phyloP scores from a whole-genome alignment of 2,797 vertebrate genomes.

The Pagetopsis macropterus region DNA sequence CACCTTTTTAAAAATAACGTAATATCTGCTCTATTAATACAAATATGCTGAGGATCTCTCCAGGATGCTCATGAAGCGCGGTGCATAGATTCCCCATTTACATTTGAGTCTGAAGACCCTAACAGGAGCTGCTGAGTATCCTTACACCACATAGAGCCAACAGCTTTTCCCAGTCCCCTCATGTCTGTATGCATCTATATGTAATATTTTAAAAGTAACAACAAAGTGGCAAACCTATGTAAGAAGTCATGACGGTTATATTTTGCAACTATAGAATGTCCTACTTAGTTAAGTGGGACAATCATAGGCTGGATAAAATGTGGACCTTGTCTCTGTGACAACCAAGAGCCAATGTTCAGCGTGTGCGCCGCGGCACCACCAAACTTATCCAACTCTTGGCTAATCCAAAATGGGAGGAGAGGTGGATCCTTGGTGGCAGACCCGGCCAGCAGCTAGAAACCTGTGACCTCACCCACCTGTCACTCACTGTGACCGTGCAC shows the following conservation, averaged over 20 bases:
- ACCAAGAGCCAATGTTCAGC: no score
- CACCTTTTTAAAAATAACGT: no score
- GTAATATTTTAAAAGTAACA: background rate
- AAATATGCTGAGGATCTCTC: background rate
- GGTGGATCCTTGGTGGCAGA: no score
- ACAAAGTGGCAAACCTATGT: background rate
- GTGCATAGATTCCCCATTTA: background rate
- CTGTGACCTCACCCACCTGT: no score
- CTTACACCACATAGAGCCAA: background rate
- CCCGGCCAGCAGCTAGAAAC: no score
- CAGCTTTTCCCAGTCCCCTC: background rate
- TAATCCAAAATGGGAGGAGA: no score
- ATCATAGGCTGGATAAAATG: no score
- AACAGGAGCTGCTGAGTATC: background rate
- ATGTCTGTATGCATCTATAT: background rate
- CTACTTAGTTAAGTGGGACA: background rate
- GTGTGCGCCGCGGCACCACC: no score
- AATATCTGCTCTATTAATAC: background rate
- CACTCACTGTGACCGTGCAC: no score
- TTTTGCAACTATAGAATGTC: background rate
- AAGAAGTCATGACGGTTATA: background rate
- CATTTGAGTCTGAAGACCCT: slow-evolving; percentile 7
- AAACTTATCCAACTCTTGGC: no score
- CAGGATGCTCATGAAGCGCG: background rate
- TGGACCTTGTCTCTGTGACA: no score